Base-by-base conservation (phyloP, 1,140 invertebrate species). In the Homalodisca vitripennis region DNA sequence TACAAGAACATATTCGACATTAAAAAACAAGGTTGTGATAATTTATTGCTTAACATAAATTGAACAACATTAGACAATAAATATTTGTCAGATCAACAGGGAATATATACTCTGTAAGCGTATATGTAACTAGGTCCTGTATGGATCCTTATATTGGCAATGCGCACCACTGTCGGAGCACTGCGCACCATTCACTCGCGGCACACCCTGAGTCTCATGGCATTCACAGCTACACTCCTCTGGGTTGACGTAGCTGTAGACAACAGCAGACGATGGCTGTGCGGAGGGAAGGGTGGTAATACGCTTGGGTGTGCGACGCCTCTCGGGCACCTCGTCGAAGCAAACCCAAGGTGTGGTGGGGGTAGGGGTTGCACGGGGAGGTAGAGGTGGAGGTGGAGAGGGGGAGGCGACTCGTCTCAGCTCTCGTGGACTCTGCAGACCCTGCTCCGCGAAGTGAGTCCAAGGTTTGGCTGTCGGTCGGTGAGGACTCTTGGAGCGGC, bases 161-260 rank as follows among this genome's bases (percentile, higher is more conserved):
- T 51, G 48, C 17, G 48, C 48, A 22, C 55, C 29, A n/a, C n/a
- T n/a, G 29, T 60, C 55, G 22, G 62, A 53, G 55, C 65, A 67
- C 46, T 70, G 66, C 31, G 67, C 31, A 10, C 48, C 41, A 55
- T 66, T 69, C 1, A 32, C 20, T 31, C 57, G 67, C n/a, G n/a
- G n/a, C n/a, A n/a, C n/a, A n/a, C 51, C 30, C 29, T 73, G 69
- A 27, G 66, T 30, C 27, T 90, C 89, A 79, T 92, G 90, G 77
- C 91, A 93, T 78, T 92, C 91, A 78, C 91, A 92, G 74, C 87
- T 88, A 75, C 91, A 93, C 67, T 92, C 89, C 75, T 92, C 91
- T 0, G 91, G 90, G 77, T 91, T 91, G 41, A 92, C 91, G 77
- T 92, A 92, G 77, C 84, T 90, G 74, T 91, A 89, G 27, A 77